These are phyloP conservation scores for Takifugu bimaculatus DNA, from an alignment of 2,113 vertebrate species.

Conservation along the genomic window DNA sequence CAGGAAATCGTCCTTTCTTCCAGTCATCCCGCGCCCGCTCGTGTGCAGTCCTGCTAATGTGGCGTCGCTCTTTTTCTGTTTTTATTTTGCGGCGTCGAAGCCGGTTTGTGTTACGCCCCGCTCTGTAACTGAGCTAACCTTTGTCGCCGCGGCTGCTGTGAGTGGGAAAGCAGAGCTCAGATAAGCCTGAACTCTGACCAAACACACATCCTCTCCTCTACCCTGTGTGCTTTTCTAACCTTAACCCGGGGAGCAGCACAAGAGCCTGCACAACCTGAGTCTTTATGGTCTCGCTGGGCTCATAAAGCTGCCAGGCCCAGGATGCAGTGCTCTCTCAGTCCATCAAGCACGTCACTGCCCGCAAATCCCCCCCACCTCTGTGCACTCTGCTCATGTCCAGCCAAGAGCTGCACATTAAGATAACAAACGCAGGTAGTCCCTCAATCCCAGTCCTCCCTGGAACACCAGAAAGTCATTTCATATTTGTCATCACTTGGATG, in stretches of 20 bases:
- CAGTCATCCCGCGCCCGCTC: neutral
- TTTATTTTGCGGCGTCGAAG: too few relatives aligned
- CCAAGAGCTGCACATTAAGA: conserved; percentile 44
- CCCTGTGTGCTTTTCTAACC: conserved; percentile 58
- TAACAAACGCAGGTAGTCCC: conserved; percentile 58
- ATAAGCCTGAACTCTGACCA: conserved; percentile 56
- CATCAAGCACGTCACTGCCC: conserved; percentile 46
- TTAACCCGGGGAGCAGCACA: conserved; percentile 34
- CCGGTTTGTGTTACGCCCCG: too few relatives aligned
- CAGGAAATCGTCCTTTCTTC: conserved; percentile 54
- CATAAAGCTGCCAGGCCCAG: conserved; percentile 64
- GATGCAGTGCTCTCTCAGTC: conserved; percentile 47
- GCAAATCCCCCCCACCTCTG: conserved; percentile 44
- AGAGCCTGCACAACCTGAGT: conserved; percentile 36
- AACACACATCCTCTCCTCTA: conserved; percentile 54
- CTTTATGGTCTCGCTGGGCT: conserved; percentile 56
- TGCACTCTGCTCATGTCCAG: conserved; percentile 49
- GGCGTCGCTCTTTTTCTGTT: neutral
- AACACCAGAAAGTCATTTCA: too few relatives aligned
- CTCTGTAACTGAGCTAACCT: too few relatives aligned
- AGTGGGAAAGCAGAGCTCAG: conserved; percentile 34
- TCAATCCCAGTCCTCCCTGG: conserved; percentile 7
- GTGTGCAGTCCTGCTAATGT: neutral
- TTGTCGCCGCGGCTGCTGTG: conserved; percentile 11
- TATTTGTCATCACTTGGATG: too few relatives aligned